Conservation (phyloP, 64 coral and sea anemone species). For the Montipora capricornis region DNA sequence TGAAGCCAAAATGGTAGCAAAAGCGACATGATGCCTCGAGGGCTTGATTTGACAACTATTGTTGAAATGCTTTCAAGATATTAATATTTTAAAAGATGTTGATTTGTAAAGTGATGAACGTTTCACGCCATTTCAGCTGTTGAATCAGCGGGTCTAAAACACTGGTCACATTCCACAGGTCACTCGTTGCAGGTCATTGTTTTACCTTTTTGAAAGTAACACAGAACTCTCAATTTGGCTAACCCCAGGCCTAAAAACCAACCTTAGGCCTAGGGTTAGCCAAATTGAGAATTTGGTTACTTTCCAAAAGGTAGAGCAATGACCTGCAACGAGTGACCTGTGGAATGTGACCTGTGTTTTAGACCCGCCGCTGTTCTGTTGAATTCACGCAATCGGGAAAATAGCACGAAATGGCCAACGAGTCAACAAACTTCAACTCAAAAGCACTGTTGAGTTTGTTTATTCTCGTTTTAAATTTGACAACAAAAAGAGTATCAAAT, state of each 20-base stretch:
- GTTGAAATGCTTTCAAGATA: slow-evolving; percentile 56
- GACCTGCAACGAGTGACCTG: neutral
- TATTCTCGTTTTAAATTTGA: slow-evolving; percentile 48
- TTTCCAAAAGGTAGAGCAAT: neutral
- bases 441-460: slow-evolving; percentile 30
- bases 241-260: no score
- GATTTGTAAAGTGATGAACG: slow-evolving; percentile 54
- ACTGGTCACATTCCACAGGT: no score
- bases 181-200: no score
- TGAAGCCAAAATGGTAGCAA: slow-evolving; percentile 34
- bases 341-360: no score
- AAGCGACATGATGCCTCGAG: slow-evolving; percentile 13
- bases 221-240: no score
- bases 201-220: no score
- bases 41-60: slow-evolving; percentile 59
- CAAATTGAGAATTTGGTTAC: no score
- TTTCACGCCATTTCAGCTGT: slow-evolving; percentile 45
- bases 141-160: neutral
- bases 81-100: slow-evolving; percentile 65
- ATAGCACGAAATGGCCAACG: neutral
- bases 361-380: no score
- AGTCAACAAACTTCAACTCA: neutral
- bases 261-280: no score
- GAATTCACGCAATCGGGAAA: slow-evolving; percentile 39
- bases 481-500: slow-evolving; percentile 59